Base-by-base conservation (phyloP, 2,888 invertebrate species). In the Conops quadrifasciatus region DNA sequence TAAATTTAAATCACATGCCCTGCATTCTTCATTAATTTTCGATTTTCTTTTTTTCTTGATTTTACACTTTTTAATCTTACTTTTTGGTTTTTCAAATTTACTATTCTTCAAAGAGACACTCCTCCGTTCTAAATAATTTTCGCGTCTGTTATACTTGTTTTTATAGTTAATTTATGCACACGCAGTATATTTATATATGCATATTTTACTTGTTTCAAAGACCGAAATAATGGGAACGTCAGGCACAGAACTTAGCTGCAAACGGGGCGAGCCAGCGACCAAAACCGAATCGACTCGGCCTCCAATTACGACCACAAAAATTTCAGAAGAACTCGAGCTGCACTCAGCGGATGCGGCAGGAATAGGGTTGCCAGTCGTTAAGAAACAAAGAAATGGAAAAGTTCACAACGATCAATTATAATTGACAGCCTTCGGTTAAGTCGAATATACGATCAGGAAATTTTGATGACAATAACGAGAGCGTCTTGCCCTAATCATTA, bases 231-330 rank as follows among this genome's bases (percentile, higher is more conserved):
- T 43, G 45, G 58, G 67, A 67, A 67, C 47, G 58, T 59, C 58
- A 56, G 30, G 45, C 58, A 51, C 58, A 59, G 45, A 49, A 66
- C 21, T 24, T 21, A 36, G 56, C 56, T 58, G 45, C 53, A 67
- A 67, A 67, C 56, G 24, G 47, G 58, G 58, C 58, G 67, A 43
- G 45, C 66, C 66, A 66, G 67, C 66, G 69, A 73, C 60, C 63
- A 71, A 58, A 71, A 47, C 71, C 68, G 73, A 71, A 68, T 59
- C 45, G 63, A 70, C 53, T 58, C 67, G 49, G 67, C 36, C 30
- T 36, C 56, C 53, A 53, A 66, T 56, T 66, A 24, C 66, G 19
- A 56, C n/a, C n/a, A n/a, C 56, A 66, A 66, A 66, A 56, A 21
- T 36, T 63, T 7, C 45, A 24, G 53, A 66, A 53, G 19, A 56